Base-by-base conservation (phyloP, 2,797 vertebrate species). In the Rhabdomys pumilio region DNA sequence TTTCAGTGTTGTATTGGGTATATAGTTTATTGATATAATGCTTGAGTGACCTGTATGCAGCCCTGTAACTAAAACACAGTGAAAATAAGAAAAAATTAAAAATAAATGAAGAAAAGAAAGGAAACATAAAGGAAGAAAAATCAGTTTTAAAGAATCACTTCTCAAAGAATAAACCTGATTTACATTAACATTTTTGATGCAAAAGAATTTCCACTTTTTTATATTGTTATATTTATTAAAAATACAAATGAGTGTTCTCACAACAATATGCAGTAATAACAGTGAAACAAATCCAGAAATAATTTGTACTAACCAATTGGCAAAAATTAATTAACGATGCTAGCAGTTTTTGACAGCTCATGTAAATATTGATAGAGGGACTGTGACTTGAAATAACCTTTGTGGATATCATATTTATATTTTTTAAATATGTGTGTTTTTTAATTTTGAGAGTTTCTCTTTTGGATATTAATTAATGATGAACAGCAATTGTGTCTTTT, bases 271-370 rank as follows among this genome's bases (percentile, higher is more conserved):
- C 29, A 47, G 1, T 34, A 10, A 63, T 83, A 12, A 93, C 67
- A 69, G 17, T 85, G 88, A 82, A 96, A 85, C 0, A 22, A 91
- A 91, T 53, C 12, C 2, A 81, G 3, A 75, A 77, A 83, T 67
- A 65, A 57, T 89, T 91, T 93, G 8, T 13, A 24, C 14, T 72
- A 85, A 34, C 12, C 47, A 65, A 80, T 24, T 55, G 2, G 4
- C 22, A 59, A 79, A 31, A 29, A 90, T 73, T 94, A 76, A 95
- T 89, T 83, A 84, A 88, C 2, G 41, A 47, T 75, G 34, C 5
- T 55, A 67, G 5, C 0, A 65, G 4, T 50, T 72, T 90, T 26
- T 93, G 38, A 67, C 14, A 59, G 24, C 75, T 84, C 47, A 9
- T 89, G 14, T 44, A 83, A 82, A 94, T 94, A 72, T 15, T 6